phyloP scores from a whole-genome alignment of 2,113 vertebrate species.

The Gadus macrocephalus region DNA sequence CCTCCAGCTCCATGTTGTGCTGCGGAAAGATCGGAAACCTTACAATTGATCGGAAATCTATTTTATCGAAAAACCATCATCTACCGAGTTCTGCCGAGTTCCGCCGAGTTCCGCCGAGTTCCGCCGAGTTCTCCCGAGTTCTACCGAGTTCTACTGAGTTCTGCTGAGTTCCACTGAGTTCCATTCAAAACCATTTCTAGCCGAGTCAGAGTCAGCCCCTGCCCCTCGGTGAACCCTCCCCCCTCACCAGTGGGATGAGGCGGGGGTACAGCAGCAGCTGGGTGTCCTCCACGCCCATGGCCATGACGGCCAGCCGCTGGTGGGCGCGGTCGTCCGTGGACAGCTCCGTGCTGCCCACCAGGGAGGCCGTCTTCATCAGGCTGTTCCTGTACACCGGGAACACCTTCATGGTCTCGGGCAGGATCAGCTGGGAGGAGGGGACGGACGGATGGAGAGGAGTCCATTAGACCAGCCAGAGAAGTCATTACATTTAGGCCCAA shows the following conservation, averaged over 20 bases:
- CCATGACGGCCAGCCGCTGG: slow-evolving; percentile 80
- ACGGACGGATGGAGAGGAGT: no score
- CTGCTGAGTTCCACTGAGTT: no score
- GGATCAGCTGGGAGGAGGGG: slow-evolving; percentile 77
- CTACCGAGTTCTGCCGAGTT: no score
- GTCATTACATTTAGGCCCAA: no score
- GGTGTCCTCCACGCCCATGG: slow-evolving; percentile 87
- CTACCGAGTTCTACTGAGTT: no score
- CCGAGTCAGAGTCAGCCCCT: not conserved
- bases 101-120: no score
- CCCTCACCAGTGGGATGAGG: slow-evolving; percentile 86
- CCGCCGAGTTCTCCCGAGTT: no score
- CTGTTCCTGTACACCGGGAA: slow-evolving; percentile 92
- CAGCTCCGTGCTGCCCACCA: slow-evolving; percentile 80
- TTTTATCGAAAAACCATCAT: no score
- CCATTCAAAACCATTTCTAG: not conserved
- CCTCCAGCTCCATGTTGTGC: slow-evolving; percentile 80
- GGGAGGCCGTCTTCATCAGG: slow-evolving; percentile 82
- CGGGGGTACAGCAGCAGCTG: slow-evolving; percentile 90
- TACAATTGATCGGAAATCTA: no score
- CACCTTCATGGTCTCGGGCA: slow-evolving; percentile 94
- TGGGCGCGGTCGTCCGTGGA: slow-evolving; percentile 81
- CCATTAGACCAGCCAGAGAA: no score
- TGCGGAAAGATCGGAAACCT: slow-evolving; percentile 38
- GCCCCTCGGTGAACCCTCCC: not conserved